Evolutionary conservation across 92 coral and sea anemone genomes (phyloP).

Genomic region (Porites rus): DNA sequence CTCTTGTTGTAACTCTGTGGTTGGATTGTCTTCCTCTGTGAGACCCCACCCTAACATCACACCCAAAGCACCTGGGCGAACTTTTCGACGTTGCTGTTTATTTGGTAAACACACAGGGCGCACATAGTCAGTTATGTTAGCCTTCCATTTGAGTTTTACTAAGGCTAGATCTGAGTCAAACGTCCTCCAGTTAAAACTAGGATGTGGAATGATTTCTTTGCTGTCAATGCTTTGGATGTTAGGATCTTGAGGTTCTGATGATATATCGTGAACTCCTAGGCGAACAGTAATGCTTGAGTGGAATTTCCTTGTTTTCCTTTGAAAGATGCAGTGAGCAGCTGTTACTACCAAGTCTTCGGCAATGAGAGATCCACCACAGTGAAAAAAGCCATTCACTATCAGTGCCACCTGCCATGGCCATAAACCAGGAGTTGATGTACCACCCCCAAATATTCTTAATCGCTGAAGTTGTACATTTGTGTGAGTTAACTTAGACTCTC

Average conservation of each 20-base stretch:
- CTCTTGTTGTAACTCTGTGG: slow-evolving; percentile 75
- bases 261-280: slow-evolving; percentile 84
- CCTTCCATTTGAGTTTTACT: slow-evolving; percentile 79
- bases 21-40: slow-evolving; percentile 55
- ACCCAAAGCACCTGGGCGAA: slow-evolving; percentile 77
- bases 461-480: slow-evolving; percentile 63
- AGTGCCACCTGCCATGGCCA: slow-evolving; percentile 99
- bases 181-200: slow-evolving; percentile 81
- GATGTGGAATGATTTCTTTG: slow-evolving; percentile 70
- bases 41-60: slow-evolving; percentile 95
- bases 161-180: slow-evolving; percentile 93
- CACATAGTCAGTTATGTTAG: slow-evolving; percentile 84
- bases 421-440: slow-evolving; percentile 67
- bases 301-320: slow-evolving; percentile 33
- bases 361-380: slow-evolving; percentile 93
- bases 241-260: slow-evolving; percentile 53
- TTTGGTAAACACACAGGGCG: slow-evolving; percentile 95
- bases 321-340: slow-evolving; percentile 93
- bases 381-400: slow-evolving; percentile 50
- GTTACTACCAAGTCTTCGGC: slow-evolving; percentile 95
- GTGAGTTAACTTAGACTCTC: slow-evolving; percentile 59
- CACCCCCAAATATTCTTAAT: slow-evolving; percentile 76
- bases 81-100: slow-evolving; percentile 73
- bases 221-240: slow-evolving; percentile 84
- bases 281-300: slow-evolving; percentile 69